phyloP scores from a whole-genome alignment of 2,797 vertebrate species.

The Intellagama lesueurii region DNA sequence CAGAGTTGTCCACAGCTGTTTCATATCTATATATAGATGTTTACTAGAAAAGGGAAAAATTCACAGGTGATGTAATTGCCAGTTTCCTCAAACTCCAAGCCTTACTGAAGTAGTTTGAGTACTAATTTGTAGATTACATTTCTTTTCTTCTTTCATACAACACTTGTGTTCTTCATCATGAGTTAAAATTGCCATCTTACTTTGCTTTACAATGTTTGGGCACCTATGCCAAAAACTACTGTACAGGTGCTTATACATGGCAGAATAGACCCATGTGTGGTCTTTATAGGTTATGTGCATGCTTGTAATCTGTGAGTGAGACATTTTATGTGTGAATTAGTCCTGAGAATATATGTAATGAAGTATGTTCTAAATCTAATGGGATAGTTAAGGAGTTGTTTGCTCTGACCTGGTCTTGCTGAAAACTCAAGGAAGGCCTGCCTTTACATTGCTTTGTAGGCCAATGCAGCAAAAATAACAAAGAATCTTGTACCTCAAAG shows the following conservation, averaged over 20 bases:
- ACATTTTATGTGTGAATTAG: neutral
- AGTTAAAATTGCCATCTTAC: neutral
- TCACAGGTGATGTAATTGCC: neutral
- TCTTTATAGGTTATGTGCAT: neutral
- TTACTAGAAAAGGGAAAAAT: neutral
- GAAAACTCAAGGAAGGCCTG: neutral
- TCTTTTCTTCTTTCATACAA: neutral
- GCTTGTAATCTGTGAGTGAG: neutral
- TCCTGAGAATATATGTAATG: neutral
- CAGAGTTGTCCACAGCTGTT: neutral
- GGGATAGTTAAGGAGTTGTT: neutral
- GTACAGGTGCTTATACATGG: neutral
- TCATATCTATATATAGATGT: neutral
- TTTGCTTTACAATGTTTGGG: no score
- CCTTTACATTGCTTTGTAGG: no score
- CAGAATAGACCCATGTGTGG: neutral
- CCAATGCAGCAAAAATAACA: no score
- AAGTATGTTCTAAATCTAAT: neutral
- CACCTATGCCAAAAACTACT: neutral
- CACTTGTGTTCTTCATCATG: neutral
- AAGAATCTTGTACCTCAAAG: no score
- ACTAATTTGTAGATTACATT: neutral
- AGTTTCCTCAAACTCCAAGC: conserved; percentile 10
- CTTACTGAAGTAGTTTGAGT: neutral
- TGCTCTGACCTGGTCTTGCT: neutral